Base-by-base conservation (phyloP, 1,140 invertebrate genomes). In the Orchesella cincta region DNA sequence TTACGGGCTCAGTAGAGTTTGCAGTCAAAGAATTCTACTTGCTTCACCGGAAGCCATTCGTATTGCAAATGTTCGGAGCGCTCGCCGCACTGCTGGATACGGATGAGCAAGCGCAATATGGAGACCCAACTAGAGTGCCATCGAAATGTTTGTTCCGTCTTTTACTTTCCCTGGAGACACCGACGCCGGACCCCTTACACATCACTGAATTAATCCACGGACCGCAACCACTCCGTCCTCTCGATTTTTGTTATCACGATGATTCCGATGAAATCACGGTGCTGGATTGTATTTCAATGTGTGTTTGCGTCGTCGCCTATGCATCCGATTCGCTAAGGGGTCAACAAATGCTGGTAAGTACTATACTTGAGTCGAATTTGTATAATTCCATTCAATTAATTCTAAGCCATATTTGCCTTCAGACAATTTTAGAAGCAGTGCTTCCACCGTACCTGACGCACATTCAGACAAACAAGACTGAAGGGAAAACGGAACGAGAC, bases 21-120 rank as follows among this genome's bases (percentile, higher is more conserved):
- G 94, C 96, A 0, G 97, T 97, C 5, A 97, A 98, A 84, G 97
- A 99, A 85, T 98, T 99, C 86, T 99, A 99, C 86, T 89, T 99
- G 67, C 91, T 99, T 85, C 98, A 99, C 84, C 89, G 98, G 76
- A 99, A 99, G 84, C 97, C 98, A 0, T 99, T 99, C 83, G 95
- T 99, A 79, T 88, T 99, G 28, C 94, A 99, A 89, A 97, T 99
- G 95, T 99, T 99, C 87, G 98, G 98, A 5, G 97, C 95, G 64
- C 93, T 98, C 1, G 98, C 98, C 0, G 93, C 96, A 1, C 95
- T 99, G 83, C 88, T 99, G 35, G 97, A 99, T 84, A 94, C 93
- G 1, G 96, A 99, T 84, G 92, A 93, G 83, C 90, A 91, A 76
- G 91, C 91, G 67, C 90, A 91, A 3, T 93, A 92, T 84, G 94